These are phyloP conservation scores for Bettongia penicillata DNA, from an alignment of 2,113 vertebrate species.

Conservation along the genomic window DNA sequence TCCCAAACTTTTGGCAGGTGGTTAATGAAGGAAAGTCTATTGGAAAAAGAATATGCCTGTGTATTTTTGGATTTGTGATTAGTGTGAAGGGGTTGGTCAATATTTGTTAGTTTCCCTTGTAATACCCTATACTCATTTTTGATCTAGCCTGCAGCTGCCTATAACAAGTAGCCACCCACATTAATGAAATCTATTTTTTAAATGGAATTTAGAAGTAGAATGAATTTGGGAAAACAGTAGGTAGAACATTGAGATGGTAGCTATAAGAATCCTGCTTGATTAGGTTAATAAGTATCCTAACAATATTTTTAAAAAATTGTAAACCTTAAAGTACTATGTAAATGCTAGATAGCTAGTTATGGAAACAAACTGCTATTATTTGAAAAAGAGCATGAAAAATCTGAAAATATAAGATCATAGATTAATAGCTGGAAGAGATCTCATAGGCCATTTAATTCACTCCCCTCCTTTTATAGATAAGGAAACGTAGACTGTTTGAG, in stretches of 20 bases:
- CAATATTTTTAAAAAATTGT: neutral
- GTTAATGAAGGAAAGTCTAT: neutral
- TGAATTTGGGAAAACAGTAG: neutral
- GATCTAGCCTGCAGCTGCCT: neutral
- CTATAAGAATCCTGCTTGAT: slow-evolving; percentile 26
- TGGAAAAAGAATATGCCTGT: neutral
- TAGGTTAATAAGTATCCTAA: slow-evolving; percentile 20
- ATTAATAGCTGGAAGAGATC: no score
- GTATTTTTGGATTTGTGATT: neutral
- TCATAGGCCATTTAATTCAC: neutral
- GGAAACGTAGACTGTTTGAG: neutral
- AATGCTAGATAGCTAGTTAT: neutral
- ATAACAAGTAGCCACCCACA: neutral
- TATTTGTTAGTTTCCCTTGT: neutral
- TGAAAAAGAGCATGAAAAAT: neutral
- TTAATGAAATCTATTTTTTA: neutral
- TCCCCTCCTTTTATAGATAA: neutral
- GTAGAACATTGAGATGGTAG: neutral
- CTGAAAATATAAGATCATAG: neutral
- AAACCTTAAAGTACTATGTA: neutral
- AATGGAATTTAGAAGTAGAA: slow-evolving; percentile 25
- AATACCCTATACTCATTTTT: neutral
- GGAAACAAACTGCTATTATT: neutral
- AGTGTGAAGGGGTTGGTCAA: neutral
- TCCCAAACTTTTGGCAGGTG: slow-evolving; percentile 19